Evolutionary conservation across 2,113 vertebrate genomes (phyloP).

Genomic region (Melanotaenia duboulayi): DNA sequence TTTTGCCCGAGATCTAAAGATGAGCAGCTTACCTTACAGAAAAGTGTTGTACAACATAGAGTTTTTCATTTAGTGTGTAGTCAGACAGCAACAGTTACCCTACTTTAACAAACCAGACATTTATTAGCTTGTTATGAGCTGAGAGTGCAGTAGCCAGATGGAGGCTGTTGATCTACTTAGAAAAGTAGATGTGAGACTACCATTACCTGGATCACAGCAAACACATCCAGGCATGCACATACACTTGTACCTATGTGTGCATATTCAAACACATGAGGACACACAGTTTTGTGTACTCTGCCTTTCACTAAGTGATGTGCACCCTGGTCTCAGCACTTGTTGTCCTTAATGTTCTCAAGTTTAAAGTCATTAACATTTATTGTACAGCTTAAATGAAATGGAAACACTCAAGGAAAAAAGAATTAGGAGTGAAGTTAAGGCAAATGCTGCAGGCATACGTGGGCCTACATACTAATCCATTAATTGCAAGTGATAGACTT

Average conservation of each 20-base stretch:
- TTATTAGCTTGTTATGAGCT: conserved; percentile 68
- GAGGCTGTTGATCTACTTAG: conserved; percentile 81
- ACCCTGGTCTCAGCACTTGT: conserved; percentile 52
- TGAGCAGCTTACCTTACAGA: not conserved
- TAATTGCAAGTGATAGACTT: conserved; percentile 29
- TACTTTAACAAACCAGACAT: conserved; percentile 61
- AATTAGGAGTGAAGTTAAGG: conserved; percentile 6
- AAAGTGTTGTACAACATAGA: not conserved
- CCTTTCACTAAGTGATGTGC: conserved; percentile 23
- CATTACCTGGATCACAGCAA: conserved; percentile 78
- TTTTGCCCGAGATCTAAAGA: not conserved
- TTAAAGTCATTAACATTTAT: conserved; percentile 18
- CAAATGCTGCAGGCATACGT: not conserved
- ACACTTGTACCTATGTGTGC: conserved; percentile 7
- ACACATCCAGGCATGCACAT: conserved; percentile 60
- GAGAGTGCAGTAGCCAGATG: conserved; percentile 77
- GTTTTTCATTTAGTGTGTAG: conserved; percentile 29
- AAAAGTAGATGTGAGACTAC: conserved; percentile 72
- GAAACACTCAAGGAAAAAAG: conserved; percentile 7
- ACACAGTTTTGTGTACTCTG: conserved; percentile 27
- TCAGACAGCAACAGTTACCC: conserved; percentile 34
- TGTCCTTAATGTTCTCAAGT: conserved; percentile 47
- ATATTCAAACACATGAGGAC: conserved; percentile 38
- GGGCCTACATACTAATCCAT: conserved; percentile 42
- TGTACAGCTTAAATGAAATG: conserved; percentile 14